phyloP scores from a whole-genome alignment of 2,888 invertebrate genomes.

The Meloe dianella region DNA sequence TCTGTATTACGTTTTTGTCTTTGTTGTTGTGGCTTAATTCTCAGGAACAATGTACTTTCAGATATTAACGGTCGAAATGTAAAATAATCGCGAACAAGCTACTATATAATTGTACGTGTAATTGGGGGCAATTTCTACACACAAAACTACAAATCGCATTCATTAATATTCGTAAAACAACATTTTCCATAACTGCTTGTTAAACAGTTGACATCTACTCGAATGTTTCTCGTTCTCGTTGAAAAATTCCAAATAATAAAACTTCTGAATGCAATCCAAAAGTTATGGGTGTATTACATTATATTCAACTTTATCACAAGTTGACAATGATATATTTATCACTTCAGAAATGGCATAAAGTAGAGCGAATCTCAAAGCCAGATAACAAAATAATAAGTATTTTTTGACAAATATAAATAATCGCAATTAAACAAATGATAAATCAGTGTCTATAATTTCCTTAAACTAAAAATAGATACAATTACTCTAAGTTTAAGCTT shows the following conservation, averaged over 20 bases:
- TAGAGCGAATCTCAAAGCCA: too few relatives aligned
- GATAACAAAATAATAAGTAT: background rate
- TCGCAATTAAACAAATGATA: background rate
- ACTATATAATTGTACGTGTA: background rate
- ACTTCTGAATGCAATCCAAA: background rate
- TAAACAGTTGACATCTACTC: constrained; percentile 6
- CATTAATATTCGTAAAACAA: background rate
- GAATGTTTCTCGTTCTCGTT: background rate
- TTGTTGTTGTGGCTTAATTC: background rate
- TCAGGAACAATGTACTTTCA: background rate
- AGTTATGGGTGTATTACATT: constrained; percentile 2
- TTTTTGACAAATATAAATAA: background rate
- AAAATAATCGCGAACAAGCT: background rate
- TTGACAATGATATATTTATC: background rate
- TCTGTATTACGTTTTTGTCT: background rate
- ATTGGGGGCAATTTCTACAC: background rate
- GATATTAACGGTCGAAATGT: background rate
- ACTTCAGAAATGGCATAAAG: background rate
- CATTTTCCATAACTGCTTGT: background rate
- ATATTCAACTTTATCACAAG: background rate
- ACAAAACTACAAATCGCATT: background rate
- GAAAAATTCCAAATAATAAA: constrained; percentile 9
- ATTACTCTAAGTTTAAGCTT: background rate
- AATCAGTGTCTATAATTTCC: background rate
- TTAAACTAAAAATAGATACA: constrained; percentile 1